These are phyloP conservation scores for Tenthredo mesomela DNA, from an alignment of 2,888 invertebrate species.

Conservation along the genomic window DNA sequence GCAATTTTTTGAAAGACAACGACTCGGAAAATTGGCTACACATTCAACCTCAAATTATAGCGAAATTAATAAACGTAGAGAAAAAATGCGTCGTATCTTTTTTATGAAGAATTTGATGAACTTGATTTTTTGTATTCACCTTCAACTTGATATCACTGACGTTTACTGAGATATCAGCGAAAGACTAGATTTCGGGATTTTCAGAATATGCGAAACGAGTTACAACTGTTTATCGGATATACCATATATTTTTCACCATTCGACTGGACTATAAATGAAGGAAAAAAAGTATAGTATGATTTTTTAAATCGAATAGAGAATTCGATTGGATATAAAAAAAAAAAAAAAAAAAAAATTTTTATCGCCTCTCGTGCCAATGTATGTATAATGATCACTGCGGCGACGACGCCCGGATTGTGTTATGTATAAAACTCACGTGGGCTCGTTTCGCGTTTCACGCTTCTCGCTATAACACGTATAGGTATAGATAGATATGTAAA, in stretches of 20 bases:
- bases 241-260: not conserved
- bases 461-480: not conserved
- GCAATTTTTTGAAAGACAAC: no score
- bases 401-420: constrained; percentile 9
- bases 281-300: not conserved
- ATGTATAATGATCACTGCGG: not conserved
- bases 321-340: not conserved
- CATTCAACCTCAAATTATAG: no score
- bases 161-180: not conserved
- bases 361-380: not conserved
- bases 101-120: not conserved
- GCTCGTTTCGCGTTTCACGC: constrained; percentile 19
- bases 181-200: no score
- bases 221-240: no score
- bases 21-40: no score
- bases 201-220: no score
- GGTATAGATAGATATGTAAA: constrained; percentile 10
- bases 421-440: constrained; percentile 26
- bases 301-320: not conserved
- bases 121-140: not conserved
- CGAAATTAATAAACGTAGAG: no score
- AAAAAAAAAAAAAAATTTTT: constrained; percentile 5
- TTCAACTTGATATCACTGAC: not conserved
- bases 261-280: not conserved
- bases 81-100: not conserved